Evolutionary conservation across 2,797 vertebrate species (phyloP).

Genomic region (Delichon dasypus): DNA sequence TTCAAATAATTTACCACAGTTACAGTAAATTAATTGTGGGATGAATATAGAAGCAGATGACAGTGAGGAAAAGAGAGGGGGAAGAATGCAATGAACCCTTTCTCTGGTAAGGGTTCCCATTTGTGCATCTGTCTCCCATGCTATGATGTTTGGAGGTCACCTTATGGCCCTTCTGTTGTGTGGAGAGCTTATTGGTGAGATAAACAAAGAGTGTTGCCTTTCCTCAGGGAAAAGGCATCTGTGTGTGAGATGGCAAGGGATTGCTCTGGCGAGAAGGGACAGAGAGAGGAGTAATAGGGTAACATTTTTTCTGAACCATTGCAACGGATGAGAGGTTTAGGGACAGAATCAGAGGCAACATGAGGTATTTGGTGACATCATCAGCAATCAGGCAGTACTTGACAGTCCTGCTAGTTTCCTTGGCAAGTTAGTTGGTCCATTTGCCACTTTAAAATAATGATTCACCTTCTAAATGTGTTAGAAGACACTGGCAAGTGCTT

Average conservation of each 20-base stretch:
- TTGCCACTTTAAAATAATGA: background rate
- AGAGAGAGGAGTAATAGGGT: background rate
- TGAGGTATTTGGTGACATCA: background rate
- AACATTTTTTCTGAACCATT: background rate
- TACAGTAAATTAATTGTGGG: background rate
- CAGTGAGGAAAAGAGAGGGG: background rate
- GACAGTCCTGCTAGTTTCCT: background rate
- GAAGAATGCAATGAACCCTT: background rate
- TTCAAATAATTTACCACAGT: background rate
- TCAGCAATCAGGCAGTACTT: background rate
- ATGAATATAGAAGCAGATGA: background rate
- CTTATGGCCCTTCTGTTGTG: background rate
- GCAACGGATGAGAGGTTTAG: background rate
- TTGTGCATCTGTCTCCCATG: accelerated
- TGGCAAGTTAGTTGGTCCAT: background rate
- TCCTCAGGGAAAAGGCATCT: background rate
- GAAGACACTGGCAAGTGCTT: background rate
- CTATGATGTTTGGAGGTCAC: background rate
- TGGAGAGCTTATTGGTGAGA: background rate
- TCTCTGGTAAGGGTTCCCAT: background rate
- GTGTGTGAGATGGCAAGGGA: accelerated
- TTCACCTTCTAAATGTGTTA: background rate
- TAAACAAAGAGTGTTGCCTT: background rate
- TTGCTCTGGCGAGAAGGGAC: accelerated
- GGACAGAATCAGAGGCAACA: background rate